Base-by-base conservation (phyloP, 1,140 invertebrate species). In the Panagrolaimus sp. region DNA sequence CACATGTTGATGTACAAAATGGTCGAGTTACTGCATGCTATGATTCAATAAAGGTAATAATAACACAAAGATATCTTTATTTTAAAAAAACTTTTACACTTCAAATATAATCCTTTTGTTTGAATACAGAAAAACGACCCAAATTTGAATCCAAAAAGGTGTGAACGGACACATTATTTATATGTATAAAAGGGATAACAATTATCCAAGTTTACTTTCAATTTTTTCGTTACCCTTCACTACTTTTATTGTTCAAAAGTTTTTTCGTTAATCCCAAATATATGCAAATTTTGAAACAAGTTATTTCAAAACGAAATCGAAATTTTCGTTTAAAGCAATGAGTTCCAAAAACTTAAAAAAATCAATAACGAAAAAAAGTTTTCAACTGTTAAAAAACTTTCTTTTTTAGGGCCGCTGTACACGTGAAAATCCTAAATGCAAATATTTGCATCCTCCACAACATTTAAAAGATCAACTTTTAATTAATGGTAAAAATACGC, bases 11-110 rank as follows among this genome's bases (percentile, higher is more conserved):
- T 87, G 93, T 98, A 78, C 95, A 98, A 87, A 98, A 98, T 87
- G 96, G 96, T 85, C 89, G 95, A 82, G 96, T 99, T 80, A 98
- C 94, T 74, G 96, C 96, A 76, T 99, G 96, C 88, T 99, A 98
- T 89, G 96, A 99, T 88, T 96, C 93, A 85, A 98, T 99, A 86
- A 99, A 99, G 93, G 96, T 98, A 88, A 88, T 89, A 85, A 45
- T 45, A 47, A 9, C 42, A 31, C 8, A 48, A n/a, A 20, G 9
- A 9, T 11, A 13, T 14, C 42, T 27, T 44, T 70, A 23, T 13
- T 16, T 16, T 20, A 57, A 25, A 20, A 16, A 57, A n/a, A n/a
- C n/a, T 25, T 57, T n/a, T 5, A 20, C 51, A 20, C 20, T 57
- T 27, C 20, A 20, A 57, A 57, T 57, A 16, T n/a, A n/a, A n/a